These are phyloP conservation scores for Menidia menidia DNA, from an alignment of 2,797 vertebrate genomes.

Conservation along the genomic window DNA sequence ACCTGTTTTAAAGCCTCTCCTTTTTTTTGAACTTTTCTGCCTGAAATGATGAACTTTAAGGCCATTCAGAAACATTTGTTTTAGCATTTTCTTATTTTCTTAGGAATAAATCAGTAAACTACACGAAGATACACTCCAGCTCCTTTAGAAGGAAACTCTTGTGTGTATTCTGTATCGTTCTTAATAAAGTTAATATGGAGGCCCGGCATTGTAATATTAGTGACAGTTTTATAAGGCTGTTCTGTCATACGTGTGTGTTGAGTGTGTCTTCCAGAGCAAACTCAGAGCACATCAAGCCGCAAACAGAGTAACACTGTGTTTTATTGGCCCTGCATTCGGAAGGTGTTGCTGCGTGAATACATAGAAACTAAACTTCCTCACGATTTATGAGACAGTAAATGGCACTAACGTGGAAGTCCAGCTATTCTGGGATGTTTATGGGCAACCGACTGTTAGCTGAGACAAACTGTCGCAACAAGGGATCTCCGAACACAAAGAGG, in stretches of 20 bases:
- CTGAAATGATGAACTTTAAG: no score
- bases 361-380: slow-evolving; percentile 3
- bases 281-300: slow-evolving; percentile 7
- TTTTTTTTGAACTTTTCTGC: no score
- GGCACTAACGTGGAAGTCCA: slow-evolving; percentile 6
- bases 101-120: no score
- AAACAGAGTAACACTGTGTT: slow-evolving; percentile 2
- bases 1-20: no score
- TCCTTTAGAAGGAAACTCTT: not conserved
- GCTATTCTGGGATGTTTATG: slow-evolving; percentile 39
- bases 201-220: not conserved
- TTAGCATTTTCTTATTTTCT: no score
- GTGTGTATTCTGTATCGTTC: not conserved
- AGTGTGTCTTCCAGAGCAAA: not conserved
- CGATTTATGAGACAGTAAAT: slow-evolving; percentile 38
- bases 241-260: slow-evolving; percentile 7
- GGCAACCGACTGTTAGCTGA: slow-evolving; percentile 15
- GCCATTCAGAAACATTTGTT: no score
- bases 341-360: slow-evolving; percentile 31
- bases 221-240: slow-evolving; percentile 3
- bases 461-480: slow-evolving; percentile 19
- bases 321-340: slow-evolving; percentile 19
- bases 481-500: slow-evolving; percentile 18
- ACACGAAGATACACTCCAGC: no score
- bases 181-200: not conserved